Evolutionary conservation across 2,888 invertebrate genomes (phyloP).

Genomic region (Hyposoter didymator): DNA sequence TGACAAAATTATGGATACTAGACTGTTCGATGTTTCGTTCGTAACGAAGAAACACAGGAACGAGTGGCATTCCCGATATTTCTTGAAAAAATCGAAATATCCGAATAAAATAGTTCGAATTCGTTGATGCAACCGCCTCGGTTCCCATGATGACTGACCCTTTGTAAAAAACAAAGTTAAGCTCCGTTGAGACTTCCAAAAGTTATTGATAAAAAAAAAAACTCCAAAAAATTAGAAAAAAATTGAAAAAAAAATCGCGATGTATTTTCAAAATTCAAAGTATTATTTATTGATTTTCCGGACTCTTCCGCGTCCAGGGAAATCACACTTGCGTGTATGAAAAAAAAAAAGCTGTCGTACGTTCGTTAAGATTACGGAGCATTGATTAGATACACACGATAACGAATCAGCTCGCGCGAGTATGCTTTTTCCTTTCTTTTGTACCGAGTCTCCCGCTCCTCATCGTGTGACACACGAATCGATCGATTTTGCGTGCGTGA

Average conservation of each 20-base stretch:
- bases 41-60: not conserved
- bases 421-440: constrained; percentile 46
- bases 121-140: not conserved
- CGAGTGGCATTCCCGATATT: not conserved
- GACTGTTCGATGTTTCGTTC: too few species aligned
- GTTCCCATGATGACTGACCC: not conserved
- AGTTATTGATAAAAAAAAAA: not conserved
- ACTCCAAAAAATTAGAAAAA: not conserved
- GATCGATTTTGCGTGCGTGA: constrained; percentile 46
- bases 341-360: constrained; percentile 28
- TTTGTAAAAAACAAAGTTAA: not conserved
- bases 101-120: not conserved
- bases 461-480: constrained; percentile 38
- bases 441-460: constrained; percentile 26
- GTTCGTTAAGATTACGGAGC: constrained; percentile 41
- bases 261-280: not conserved
- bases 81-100: not conserved
- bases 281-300: not conserved
- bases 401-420: constrained; percentile 31
- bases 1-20: too few species aligned
- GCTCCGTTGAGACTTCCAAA: not conserved
- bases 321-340: constrained; percentile 34
- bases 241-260: not conserved
- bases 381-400: constrained; percentile 58
- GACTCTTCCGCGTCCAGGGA: not conserved